phyloP scores from a whole-genome alignment of 1,140 invertebrate species.

The Octopus sinensis region DNA sequence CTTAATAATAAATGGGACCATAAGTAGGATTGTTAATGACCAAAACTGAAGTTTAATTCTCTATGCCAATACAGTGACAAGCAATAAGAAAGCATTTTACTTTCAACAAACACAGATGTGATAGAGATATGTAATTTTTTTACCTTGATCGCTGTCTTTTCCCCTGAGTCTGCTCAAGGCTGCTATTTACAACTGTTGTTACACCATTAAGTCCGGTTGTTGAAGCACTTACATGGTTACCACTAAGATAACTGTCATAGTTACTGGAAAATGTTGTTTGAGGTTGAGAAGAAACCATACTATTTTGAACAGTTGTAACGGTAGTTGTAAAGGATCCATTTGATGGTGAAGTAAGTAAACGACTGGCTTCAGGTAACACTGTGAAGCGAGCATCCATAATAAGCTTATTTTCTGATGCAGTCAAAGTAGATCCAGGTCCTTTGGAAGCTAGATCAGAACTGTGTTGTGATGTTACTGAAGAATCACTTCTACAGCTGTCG shows the following conservation, averaged over 20 bases:
- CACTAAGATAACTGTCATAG: not conserved
- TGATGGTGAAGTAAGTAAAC: not conserved
- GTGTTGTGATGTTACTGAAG: slow-evolving; percentile 7
- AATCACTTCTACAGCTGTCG: slow-evolving; percentile 3
- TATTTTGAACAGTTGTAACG: slow-evolving; percentile 7
- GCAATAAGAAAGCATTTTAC: too few relatives aligned
- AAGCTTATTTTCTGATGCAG: slow-evolving; percentile 14
- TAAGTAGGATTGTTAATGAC: too few relatives aligned
- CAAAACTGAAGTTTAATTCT: too few relatives aligned
- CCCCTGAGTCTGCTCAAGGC: not conserved
- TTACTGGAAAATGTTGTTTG: slow-evolving; percentile 10
- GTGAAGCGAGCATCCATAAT: slow-evolving; percentile 20
- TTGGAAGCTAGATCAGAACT: not conserved
- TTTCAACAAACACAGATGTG: not conserved
- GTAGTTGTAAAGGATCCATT: slow-evolving; percentile 8
- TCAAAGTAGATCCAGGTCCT: not conserved
- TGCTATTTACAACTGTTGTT: not conserved
- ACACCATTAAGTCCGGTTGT: not conserved
- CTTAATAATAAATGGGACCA: too few relatives aligned
- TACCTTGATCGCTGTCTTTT: slow-evolving; percentile 11
- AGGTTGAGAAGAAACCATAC: not conserved
- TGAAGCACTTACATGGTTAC: not conserved
- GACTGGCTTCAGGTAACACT: not conserved
- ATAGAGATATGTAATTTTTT: not conserved
- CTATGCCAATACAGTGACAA: too few relatives aligned